Conservation (phyloP, 2,888 invertebrate genomes). For the Synergus laeviventris region DNA sequence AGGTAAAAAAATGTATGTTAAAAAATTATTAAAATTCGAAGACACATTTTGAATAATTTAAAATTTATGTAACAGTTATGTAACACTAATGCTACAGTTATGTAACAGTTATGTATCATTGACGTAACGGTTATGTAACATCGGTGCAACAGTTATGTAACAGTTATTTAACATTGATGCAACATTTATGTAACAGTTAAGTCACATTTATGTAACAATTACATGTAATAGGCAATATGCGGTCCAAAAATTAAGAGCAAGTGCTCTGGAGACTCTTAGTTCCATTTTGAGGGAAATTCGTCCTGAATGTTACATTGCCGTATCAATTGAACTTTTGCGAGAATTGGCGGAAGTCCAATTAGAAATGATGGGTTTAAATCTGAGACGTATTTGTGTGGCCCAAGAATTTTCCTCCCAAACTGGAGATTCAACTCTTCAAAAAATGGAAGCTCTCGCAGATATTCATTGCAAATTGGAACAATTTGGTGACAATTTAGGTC, state of each 20-base stretch:
- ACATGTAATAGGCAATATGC: conserved; percentile 76
- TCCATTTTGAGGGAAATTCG: conserved; percentile 79
- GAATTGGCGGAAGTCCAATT: conserved; percentile 81
- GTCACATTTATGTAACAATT: neutral
- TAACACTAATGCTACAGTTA: neutral
- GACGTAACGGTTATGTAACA: neutral
- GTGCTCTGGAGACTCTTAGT: conserved; percentile 79
- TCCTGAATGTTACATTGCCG: conserved; percentile 78
- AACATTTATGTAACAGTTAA: neutral
- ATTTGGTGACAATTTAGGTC: conserved; percentile 45
- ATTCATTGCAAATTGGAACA: conserved; percentile 54
- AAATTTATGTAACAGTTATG: neutral
- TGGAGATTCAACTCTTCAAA: conserved; percentile 46
- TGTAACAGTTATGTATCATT: neutral
- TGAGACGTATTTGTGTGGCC: conserved; percentile 77
- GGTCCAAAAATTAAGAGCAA: conserved; percentile 80
- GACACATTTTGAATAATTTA: neutral
- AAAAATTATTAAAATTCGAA: neutral
- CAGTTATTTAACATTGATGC: neutral
- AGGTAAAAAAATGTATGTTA: conserved; percentile 47
- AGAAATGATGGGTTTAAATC: conserved; percentile 81
- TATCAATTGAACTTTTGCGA: conserved; percentile 74
- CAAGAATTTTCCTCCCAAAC: conserved; percentile 44
- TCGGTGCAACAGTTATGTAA: neutral
- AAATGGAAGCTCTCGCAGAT: conserved; percentile 53